phyloP scores from a whole-genome alignment of 2,113 vertebrate species.

The Tonatia bakeri region DNA sequence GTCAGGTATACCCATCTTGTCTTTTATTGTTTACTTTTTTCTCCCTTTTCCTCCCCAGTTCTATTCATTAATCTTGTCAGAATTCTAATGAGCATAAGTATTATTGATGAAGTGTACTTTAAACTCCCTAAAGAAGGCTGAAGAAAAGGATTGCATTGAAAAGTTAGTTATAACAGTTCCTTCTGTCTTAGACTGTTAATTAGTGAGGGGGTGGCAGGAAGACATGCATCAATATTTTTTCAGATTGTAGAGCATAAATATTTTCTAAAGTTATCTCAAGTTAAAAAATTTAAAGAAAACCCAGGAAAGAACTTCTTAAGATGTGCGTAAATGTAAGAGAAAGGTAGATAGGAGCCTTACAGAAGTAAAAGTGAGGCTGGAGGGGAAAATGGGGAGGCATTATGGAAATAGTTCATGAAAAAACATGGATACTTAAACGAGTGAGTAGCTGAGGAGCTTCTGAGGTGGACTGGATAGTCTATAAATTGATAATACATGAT shows the following conservation, averaged over 20 bases:
- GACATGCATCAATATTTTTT: neutral
- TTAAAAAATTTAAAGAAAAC: conserved; percentile 3
- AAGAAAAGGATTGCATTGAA: conserved; percentile 13
- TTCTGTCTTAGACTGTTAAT: conserved; percentile 24
- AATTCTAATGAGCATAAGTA: neutral
- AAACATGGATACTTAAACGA: neutral
- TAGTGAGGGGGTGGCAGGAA: neutral
- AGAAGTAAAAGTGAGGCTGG: neutral
- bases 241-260: conserved; percentile 6
- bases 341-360: neutral
- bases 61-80: neutral
- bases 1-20: neutral
- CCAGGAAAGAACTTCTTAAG: neutral
- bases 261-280: conserved; percentile 28
- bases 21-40: conserved; percentile 35
- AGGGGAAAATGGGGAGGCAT: neutral
- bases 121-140: neutral
- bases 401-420: neutral
- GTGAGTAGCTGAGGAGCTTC: neutral
- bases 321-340: neutral
- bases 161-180: conserved; percentile 10
- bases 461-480: neutral
- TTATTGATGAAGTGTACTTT: neutral
- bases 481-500: neutral
- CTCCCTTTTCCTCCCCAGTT: neutral